These are phyloP conservation scores for Drosophila bifasciata DNA, from an alignment of 1,140 invertebrate genomes.

Conservation along the genomic window DNA sequence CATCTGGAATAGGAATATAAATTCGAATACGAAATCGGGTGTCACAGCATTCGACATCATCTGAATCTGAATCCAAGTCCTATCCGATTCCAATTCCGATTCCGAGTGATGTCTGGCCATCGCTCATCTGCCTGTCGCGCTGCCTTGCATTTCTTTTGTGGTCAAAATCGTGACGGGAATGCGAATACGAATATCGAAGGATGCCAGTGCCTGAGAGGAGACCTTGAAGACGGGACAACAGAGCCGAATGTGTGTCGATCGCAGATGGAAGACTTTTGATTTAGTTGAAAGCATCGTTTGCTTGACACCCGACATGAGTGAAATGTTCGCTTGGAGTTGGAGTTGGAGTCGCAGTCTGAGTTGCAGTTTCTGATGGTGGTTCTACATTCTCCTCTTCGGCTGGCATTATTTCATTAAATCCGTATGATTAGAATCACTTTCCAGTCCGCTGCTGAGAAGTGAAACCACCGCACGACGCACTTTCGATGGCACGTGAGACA, in stretches of 20 bases:
- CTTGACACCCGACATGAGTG: slow-evolving; percentile 64
- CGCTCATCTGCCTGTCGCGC: slow-evolving; percentile 46
- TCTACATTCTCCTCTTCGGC: slow-evolving; percentile 56
- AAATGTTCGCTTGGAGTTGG: slow-evolving; percentile 40
- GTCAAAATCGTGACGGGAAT: slow-evolving; percentile 74
- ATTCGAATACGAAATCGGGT: slow-evolving; percentile 34
- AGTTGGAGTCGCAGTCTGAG: neutral
- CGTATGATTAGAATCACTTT: slow-evolving; percentile 77
- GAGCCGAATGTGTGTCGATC: slow-evolving; percentile 55
- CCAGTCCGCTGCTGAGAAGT: slow-evolving; percentile 58
- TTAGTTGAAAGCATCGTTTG: slow-evolving; percentile 52
- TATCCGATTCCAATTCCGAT: neutral
- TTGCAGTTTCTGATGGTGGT: slow-evolving; percentile 3
- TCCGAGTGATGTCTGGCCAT: slow-evolving; percentile 57
- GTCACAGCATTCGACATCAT: slow-evolving; percentile 34
- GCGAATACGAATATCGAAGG: slow-evolving; percentile 42
- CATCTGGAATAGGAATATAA: slow-evolving; percentile 39
- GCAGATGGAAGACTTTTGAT: slow-evolving; percentile 48
- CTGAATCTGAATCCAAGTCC: slow-evolving; percentile 6
- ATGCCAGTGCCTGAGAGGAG: slow-evolving; percentile 30
- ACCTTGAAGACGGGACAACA: slow-evolving; percentile 46
- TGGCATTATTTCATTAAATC: slow-evolving; percentile 73
- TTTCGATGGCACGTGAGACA: slow-evolving; percentile 78
- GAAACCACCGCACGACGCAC: slow-evolving; percentile 63
- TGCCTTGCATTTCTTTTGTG: slow-evolving; percentile 32